phyloP scores from a whole-genome alignment of 2,113 vertebrate species.

The Natator depressus region DNA sequence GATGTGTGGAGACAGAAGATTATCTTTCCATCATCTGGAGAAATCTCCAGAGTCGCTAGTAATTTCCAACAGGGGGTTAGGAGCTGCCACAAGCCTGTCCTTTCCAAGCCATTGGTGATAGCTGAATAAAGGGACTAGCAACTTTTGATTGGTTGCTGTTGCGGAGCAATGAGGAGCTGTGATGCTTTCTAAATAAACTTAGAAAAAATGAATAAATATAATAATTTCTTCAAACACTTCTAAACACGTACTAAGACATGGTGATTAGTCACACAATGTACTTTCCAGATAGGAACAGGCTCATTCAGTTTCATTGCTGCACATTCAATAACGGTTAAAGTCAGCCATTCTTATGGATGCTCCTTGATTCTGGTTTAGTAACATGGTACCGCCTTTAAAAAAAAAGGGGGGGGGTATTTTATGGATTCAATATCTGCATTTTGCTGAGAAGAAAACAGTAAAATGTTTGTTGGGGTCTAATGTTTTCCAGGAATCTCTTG shows the following conservation, averaged over 20 bases:
- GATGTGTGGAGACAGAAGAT: constrained; percentile 61
- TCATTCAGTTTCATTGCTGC: neutral
- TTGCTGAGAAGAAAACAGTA: neutral
- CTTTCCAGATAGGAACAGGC: neutral
- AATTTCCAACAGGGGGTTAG: constrained; percentile 57
- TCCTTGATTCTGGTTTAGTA: neutral
- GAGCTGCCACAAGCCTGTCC: constrained; percentile 28
- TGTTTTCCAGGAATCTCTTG: neutral
- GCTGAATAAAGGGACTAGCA: constrained; percentile 12
- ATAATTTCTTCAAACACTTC: neutral
- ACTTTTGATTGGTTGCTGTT: neutral
- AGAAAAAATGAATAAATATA: neutral
- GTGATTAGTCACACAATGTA: neutral
- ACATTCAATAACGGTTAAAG: neutral
- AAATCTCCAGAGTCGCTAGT: constrained; percentile 68
- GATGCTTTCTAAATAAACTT: neutral
- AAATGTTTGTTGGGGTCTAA: neutral
- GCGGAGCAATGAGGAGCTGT: neutral
- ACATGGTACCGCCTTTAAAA: neutral
- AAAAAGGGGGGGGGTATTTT: neutral
- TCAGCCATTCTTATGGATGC: neutral
- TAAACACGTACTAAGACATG: neutral
- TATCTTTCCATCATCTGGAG: constrained; percentile 61
- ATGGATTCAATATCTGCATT: neutral
- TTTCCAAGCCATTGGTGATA: neutral